These are phyloP conservation scores for Choloepus didactylus DNA, from an alignment of 2,797 vertebrate species.

Conservation along the genomic window DNA sequence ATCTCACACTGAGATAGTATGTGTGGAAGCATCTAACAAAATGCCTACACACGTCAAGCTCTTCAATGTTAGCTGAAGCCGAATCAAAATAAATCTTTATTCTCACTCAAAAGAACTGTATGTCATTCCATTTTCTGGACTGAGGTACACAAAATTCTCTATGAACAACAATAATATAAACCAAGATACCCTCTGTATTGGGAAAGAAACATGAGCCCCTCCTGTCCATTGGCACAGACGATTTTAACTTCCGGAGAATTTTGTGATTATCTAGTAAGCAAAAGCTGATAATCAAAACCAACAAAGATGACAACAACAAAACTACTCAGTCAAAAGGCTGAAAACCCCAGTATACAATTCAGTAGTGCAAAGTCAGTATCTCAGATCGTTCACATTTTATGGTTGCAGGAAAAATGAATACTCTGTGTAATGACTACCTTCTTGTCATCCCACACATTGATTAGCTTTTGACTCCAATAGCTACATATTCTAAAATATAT, in stretches of 20 bases:
- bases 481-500: not conserved
- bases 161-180: not conserved
- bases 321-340: not conserved
- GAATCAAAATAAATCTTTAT: not conserved
- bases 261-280: not conserved
- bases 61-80: not conserved
- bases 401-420: not conserved
- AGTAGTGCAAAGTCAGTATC: not conserved
- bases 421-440: accelerated
- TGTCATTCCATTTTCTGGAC: not conserved
- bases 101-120: not conserved
- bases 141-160: not conserved
- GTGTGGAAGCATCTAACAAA: not conserved
- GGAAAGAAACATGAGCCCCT: not conserved
- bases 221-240: not conserved
- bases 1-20: not conserved
- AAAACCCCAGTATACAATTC: not conserved
- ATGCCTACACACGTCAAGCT: not conserved
- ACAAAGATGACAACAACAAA: not conserved
- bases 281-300: not conserved
- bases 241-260: not conserved
- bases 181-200: not conserved
- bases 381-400: accelerated
- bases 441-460: not conserved
- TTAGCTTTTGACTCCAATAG: not conserved